Base-by-base conservation (phyloP, 2,113 vertebrate species). In the Engraulis encrasicolus region DNA sequence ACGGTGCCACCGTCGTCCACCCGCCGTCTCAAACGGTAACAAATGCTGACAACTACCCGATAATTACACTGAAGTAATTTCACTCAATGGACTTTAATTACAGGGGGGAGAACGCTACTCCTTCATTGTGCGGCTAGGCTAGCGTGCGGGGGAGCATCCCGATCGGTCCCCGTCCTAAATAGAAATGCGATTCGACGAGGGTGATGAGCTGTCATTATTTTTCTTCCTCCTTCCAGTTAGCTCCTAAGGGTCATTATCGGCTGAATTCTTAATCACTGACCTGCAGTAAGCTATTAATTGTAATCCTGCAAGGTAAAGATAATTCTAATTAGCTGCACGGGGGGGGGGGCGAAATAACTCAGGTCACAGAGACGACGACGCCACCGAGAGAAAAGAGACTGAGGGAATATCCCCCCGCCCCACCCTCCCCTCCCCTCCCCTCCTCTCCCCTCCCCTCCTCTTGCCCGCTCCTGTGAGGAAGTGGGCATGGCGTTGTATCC, bases 21-120 rank as follows among this genome's bases (percentile, higher is more conserved):
- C 85, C 84, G 87, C 81, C 85, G 83, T 84, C 89, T 86, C 89
- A 91, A 23, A 85, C 81, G 80, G 85, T 86, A 93, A 90, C 92
- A 92, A 93, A 93, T 89, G 90, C 93, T 93, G 93, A 95, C 95
- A 94, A 93, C 93, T 95, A 95, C 93, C 94, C 91, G 90, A 90
- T 93, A 95, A 95, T 94, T 95, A 95, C 90, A 31, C 93, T 20
- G 92, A 92, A 95, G 94, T 92, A 94, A 94, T 92, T 92, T 92
- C 94, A 88, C 91, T 92, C 91, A 94, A 93, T 94, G 93, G 95
- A 94, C 93, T 93, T 94, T 95, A 96, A 96, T 96, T 96, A 96
- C 91, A 89, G 91, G 83, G 91, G 78, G 92, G 88, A 85, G n/a
- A 88, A 93, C 87, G 89, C 92, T 90, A 88, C 93, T 86, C 90